Base-by-base conservation (phyloP, 2,113 vertebrate species). In the Paraplagusia blochii region DNA sequence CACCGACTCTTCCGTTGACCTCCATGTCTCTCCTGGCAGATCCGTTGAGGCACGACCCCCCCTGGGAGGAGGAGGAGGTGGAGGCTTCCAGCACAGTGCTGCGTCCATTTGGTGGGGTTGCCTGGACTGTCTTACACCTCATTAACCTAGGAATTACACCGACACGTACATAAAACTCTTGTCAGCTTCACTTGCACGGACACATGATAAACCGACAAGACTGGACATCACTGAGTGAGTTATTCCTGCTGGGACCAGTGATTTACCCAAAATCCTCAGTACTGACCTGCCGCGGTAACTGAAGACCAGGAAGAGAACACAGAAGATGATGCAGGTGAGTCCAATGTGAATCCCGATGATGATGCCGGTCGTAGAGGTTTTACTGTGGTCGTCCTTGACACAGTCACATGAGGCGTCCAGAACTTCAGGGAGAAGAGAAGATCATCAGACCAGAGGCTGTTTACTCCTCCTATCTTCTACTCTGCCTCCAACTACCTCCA, bases 311-410 rank as follows among this genome's bases (percentile, higher is more conserved):
- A 98, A 99, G 15, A 99, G 93, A 70, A 96, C 90, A 6, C 96
- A 99, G 91, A 99, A 96, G 70, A 99, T 90, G 83, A 98, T 97
- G 88, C 96, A 99, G 0, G 95, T 96, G 86, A 98, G 90, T 0
- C 96, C 96, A 0, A 98, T 97, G 87, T 99, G 95, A 79, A 97
- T 97, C 18, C 96, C 96, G 0, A 98, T 93, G 70, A 99, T 90
- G 64, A 99, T 97, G 76, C 95, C 95, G 0, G 94, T 95, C 0
- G 95, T 91, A 15, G 96, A 97, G 1, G 94, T 93, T 81, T 93
- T 95, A 38, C 90, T 89, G 49, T 93, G 91, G 18, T 96, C 93
- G 0, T 96, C 95, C 77, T 92, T 95, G 85, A 90, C 82, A 77
- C 95, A 98, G 86, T 98, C 91, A 0, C 95, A 97, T 0, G 95